Evolutionary conservation across 2,797 vertebrate species (phyloP), one percentile per base, ranked within the genome.

Genomic region (Allobates femoralis): DNA sequence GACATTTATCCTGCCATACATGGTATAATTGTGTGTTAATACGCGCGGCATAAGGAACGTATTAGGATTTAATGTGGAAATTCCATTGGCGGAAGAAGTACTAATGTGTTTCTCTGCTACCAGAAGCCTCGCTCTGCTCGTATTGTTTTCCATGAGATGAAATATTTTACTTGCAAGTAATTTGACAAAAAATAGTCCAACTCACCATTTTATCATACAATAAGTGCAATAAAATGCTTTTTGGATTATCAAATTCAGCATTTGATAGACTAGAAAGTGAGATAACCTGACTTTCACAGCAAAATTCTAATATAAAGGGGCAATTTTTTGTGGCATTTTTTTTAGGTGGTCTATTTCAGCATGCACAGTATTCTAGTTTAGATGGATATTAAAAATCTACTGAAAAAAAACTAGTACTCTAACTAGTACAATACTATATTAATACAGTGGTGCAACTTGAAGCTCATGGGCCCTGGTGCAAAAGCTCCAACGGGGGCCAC

Each of bases 71-170:
- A 5, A 12, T 51, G 28, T 55, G 19, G 5, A 67, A 69, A 51
- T 69, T 80, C 62, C 46, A 69, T 62, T 67, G 50, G 15, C 18
- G 26, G n/a, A 55, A 23, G 51, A 30, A n/a, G 30, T 18, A n/a
- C 50, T 55, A 64, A 74, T 74, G 37, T 26, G 50, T 64, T 80
- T 60, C 34, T 46, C 58, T 46, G 58, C 34, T 50, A 64, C 34
- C 77, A 60, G 77, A 26, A 41, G n/a, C 19, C 21, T 10, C 58
- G 5, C 18, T 80, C 16, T 37, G 11, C 12, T n/a, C 16, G 46
- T 73, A 30, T 69, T 53, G 79, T 51, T 81, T 81, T 69, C 79
- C 64, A 81, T 53, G 56, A 3, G 67, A 41, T n/a, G 69, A 8
- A 74, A 74, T 74, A 50, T 26, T 74, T 74, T 7, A 15, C 23